Conservation (phyloP, 2,113 vertebrate species). For the Tor tambroides region DNA sequence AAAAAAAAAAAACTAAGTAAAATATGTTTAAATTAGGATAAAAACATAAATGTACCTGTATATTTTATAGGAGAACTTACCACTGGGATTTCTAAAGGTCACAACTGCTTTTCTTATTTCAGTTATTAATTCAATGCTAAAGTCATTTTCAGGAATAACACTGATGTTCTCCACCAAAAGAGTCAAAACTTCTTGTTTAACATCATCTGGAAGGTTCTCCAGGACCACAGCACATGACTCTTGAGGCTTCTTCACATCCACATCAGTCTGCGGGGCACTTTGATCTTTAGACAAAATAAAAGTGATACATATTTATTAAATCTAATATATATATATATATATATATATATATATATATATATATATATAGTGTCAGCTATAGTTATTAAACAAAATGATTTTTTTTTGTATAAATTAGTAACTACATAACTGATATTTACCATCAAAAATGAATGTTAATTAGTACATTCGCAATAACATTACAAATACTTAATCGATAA, state of each 20-base stretch:
- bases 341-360: too few species aligned
- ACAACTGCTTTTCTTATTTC: too few species aligned
- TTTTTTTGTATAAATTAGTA: background rate
- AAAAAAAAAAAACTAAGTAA: too few species aligned
- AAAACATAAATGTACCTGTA: background rate
- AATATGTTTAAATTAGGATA: too few species aligned
- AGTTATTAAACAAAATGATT: background rate
- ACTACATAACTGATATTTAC: background rate
- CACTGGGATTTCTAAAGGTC: too few species aligned
- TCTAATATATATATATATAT: too few species aligned
- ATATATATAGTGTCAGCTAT: too few species aligned
- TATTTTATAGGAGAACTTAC: slow-evolving; percentile 60
- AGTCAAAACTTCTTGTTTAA: background rate
- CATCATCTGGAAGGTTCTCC: slow-evolving; percentile 72
- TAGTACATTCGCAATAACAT: background rate
- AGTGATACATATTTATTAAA: background rate
- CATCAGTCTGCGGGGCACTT: too few species aligned
- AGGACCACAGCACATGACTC: slow-evolving; percentile 66
- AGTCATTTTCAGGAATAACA: too few species aligned
- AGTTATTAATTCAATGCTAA: too few species aligned
- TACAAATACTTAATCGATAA: background rate
- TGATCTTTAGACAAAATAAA: background rate
- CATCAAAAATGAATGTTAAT: background rate
- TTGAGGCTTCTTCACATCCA: too few species aligned
- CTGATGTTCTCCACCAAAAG: too few species aligned